phyloP scores from a whole-genome alignment of 1,140 invertebrate genomes.

The Macrobrachium nipponense region DNA sequence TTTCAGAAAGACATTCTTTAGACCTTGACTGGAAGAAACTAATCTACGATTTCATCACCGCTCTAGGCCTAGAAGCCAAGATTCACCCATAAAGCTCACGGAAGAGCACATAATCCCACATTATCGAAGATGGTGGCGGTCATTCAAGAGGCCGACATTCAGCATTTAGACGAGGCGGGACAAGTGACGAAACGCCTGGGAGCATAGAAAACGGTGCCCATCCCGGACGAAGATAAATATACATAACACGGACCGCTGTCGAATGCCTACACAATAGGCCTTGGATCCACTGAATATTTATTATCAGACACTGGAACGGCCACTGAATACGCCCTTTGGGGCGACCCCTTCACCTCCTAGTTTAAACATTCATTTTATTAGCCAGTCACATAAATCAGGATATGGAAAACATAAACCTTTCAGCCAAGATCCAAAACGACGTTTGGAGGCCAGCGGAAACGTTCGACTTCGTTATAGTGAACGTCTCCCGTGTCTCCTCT shows the following conservation, averaged over 20 bases:
- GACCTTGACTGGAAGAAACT: too few species aligned
- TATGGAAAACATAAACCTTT: slow-evolving; percentile 25
- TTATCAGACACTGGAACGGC: slow-evolving; percentile 5
- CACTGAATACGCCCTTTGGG: neutral
- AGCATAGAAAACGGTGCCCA: neutral
- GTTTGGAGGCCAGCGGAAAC: neutral
- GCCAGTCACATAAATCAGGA: slow-evolving; percentile 28
- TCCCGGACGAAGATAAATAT: slow-evolving; percentile 15
- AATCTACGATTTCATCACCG: too few species aligned
- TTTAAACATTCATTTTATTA: slow-evolving; percentile 27
- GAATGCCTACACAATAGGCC: neutral
- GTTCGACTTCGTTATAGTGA: slow-evolving; percentile 3
- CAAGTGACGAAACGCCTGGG: too few species aligned
- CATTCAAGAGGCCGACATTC: too few species aligned
- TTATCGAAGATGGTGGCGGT: too few species aligned
- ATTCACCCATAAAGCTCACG: too few species aligned
- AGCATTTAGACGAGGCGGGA: too few species aligned
- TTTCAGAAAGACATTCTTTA: too few species aligned
- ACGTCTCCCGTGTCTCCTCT: neutral
- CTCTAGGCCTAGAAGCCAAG: too few species aligned
- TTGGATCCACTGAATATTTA: slow-evolving; percentile 28
- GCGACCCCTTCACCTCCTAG: slow-evolving; percentile 18
- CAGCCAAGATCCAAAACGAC: neutral
- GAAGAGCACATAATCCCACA: too few species aligned
- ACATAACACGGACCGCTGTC: neutral